These are phyloP conservation scores for Pavo muticus DNA, from an alignment of 2,113 vertebrate species.

Conservation along the genomic window DNA sequence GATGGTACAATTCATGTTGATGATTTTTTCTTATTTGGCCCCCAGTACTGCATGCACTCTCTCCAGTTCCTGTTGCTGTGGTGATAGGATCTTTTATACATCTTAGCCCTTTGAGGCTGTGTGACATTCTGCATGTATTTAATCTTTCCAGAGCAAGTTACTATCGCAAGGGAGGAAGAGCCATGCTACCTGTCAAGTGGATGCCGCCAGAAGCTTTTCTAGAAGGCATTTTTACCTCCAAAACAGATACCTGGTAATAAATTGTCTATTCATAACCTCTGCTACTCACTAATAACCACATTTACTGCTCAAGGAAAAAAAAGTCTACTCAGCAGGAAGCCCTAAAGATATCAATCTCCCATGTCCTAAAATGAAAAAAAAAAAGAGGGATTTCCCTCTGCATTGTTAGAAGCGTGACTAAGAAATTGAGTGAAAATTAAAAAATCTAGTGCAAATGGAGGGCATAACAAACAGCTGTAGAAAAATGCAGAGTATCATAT, in stretches of 20 bases:
- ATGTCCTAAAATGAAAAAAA: background rate
- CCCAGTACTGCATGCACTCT: background rate
- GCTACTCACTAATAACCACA: background rate
- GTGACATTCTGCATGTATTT: background rate
- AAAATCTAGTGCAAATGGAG: background rate
- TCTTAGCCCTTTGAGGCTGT: background rate
- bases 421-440: background rate
- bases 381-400: background rate
- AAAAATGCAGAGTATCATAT: background rate
- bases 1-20: background rate
- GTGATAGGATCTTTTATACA: background rate
- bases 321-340: background rate
- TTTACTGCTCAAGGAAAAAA: background rate
- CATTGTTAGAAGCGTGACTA: background rate
- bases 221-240: conserved; percentile 94
- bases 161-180: conserved; percentile 89
- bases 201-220: conserved; percentile 94
- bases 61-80: conserved; percentile 17
- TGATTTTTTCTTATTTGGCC: background rate
- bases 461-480: background rate
- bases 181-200: conserved; percentile 94
- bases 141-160: conserved; percentile 86
- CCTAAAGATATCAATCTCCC: background rate
- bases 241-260: conserved; percentile 93
- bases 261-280: background rate